phyloP scores from a whole-genome alignment of 2,113 vertebrate species.

The Microcebus murinus region DNA sequence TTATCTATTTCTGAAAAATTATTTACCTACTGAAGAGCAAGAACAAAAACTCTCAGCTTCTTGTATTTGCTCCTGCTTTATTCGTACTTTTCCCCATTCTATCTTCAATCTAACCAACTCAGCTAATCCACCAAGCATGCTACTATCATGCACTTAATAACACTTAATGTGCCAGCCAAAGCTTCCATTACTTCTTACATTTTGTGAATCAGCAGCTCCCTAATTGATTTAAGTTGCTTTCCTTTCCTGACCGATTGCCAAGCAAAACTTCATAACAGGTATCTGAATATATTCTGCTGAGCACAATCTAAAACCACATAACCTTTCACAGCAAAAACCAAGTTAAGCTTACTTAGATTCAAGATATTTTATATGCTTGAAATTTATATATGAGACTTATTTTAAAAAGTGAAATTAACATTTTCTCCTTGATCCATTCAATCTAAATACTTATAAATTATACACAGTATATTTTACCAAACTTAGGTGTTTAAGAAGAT shows the following conservation, averaged over 20 bases:
- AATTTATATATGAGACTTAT: constrained; percentile 14
- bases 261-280: constrained; percentile 37
- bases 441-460: constrained; percentile 34
- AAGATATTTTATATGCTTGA: background rate
- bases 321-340: background rate
- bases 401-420: background rate
- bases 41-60: background rate
- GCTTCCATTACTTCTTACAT: constrained; percentile 53
- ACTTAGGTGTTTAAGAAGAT: background rate
- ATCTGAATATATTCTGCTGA: constrained; percentile 46
- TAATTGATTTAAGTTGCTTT: constrained; percentile 62
- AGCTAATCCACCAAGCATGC: constrained; percentile 29
- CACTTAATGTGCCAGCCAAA: constrained; percentile 46
- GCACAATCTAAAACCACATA: background rate
- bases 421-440: background rate
- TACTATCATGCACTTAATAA: constrained; percentile 29
- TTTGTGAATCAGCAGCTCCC: constrained; percentile 70
- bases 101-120: constrained; percentile 18
- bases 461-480: background rate
- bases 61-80: background rate
- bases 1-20: background rate
- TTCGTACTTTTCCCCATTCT: background rate
- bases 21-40: background rate
- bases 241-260: constrained; percentile 49
- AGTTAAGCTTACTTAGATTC: background rate